phyloP scores from a whole-genome alignment of 2,888 invertebrate genomes.

The Sarcophaga caerulescens region DNA sequence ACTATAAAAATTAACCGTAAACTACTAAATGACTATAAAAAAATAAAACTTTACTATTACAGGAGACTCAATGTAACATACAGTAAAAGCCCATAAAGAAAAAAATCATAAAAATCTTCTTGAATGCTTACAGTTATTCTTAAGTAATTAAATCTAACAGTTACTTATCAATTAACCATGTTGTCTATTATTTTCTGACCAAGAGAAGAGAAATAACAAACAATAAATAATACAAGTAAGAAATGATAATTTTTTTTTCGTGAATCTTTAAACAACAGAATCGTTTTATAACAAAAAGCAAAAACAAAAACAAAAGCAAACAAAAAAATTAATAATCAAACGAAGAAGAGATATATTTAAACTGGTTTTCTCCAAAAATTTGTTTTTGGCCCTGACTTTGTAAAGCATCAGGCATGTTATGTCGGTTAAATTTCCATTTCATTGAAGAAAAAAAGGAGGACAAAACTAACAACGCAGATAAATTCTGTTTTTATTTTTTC shows the following conservation, averaged over 20 bases:
- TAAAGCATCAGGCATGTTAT: neutral
- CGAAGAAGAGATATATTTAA: conserved; percentile 1
- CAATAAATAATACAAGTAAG: conserved; percentile 27
- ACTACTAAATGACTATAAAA: too few species aligned
- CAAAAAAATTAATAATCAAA: neutral
- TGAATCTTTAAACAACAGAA: conserved; percentile 26
- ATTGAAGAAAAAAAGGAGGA: conserved; percentile 18
- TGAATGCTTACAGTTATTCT: conserved; percentile 17
- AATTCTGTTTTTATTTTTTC: neutral
- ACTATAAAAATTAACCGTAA: too few species aligned
- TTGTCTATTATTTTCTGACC: neutral
- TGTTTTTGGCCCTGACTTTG: conserved; percentile 49
- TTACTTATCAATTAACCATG: conserved; percentile 41
- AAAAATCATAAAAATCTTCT: neutral
- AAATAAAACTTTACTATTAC: too few species aligned
- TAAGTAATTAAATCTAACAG: conserved; percentile 32
- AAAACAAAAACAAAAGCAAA: too few species aligned
- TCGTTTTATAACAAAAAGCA: conserved; percentile 13
- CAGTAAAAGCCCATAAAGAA: conserved; percentile 20
- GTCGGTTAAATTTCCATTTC: conserved; percentile 42
- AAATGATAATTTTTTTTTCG: conserved; percentile 18
- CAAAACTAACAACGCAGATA: conserved; percentile 3
- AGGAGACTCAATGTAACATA: neutral
- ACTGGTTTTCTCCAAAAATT: conserved; percentile 43
- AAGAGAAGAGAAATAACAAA: neutral